phyloP scores from a whole-genome alignment of 2,797 vertebrate species.

The Sebastes matsubarae region DNA sequence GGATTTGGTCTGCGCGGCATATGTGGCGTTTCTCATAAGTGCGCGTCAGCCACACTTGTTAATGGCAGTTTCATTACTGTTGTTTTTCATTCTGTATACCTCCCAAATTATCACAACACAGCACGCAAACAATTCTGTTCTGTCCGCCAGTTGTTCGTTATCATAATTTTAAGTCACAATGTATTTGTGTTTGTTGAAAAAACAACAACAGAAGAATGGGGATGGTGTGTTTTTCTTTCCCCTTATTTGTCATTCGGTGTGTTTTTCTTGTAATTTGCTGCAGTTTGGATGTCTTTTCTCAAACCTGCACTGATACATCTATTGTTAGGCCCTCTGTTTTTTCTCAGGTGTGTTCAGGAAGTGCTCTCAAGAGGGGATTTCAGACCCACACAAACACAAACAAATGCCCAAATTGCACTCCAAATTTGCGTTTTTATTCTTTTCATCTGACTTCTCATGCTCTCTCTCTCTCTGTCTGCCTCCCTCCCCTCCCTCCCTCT shows the following conservation, averaged over 20 bases:
- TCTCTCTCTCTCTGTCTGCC: constrained; percentile 14
- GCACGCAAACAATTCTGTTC: constrained; percentile 18
- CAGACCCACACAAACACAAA: constrained; percentile 26
- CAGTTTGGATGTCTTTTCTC: constrained; percentile 1
- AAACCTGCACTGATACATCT: constrained; percentile 23
- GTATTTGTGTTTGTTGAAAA: background rate
- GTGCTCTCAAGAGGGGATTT: constrained; percentile 19
- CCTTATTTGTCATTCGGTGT: background rate
- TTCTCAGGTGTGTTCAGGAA: constrained; percentile 55
- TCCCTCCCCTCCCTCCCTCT: constrained; percentile 16
- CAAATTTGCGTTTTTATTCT: background rate
- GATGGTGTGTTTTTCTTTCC: background rate
- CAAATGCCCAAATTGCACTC: constrained; percentile 37
- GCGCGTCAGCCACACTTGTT: constrained; percentile 71
- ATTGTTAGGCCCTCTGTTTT: constrained; percentile 39
- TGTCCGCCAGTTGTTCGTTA: background rate
- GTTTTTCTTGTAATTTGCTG: constrained; percentile 12
- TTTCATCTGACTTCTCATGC: constrained; percentile 37
- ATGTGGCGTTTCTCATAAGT: constrained; percentile 81
- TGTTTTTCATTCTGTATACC: constrained; percentile 44
- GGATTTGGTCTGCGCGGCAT: constrained; percentile 79
- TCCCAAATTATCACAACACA: constrained; percentile 38
- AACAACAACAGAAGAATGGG: background rate
- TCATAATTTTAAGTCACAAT: background rate
- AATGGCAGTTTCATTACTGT: constrained; percentile 61